Evolutionary conservation across 2,113 vertebrate genomes (phyloP), one percentile per base, ranked within the genome.

Genomic region (Cebidichthys violaceus): DNA sequence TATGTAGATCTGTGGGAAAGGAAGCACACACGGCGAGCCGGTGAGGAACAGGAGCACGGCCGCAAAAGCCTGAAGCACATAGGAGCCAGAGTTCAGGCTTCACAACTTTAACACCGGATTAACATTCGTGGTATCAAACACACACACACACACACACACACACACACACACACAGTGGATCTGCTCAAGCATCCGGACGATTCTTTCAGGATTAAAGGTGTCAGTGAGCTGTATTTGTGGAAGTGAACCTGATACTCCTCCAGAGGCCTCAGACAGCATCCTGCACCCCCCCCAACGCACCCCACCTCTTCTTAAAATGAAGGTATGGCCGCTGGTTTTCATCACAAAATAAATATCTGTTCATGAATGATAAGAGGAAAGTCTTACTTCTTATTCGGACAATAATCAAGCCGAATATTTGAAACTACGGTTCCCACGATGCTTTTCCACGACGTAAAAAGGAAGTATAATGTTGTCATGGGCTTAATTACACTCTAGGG

Each of bases 1-100:
- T 91, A 99, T 97, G 92, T 99, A 99, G 93, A 99, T 96, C 98
- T 99, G 82, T 24, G 77, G 77, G 83, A 70, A 75, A 90, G 27
- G 79, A 75, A 72, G 70, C 61, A 73, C n/a, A 73, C n/a, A 55
- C 4, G 54, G 66, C 24, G 55, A 4, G 18, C 13, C n/a, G 13
- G n/a, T 22, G 10, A 8, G 24, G 1, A 33, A 22, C 1, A 70
- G 45, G 27, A 13, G n/a, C 13, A 70, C 2, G 37, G 60, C 69
- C 52, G 31, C 2, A 9, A 45, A 24, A n/a, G 10, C 3, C 17
- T 47, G 6, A 17, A 61, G 43, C 15, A 15, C 15, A 15, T 39
- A 27, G n/a, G 66, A 24, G 22, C 4, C 50, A 66, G 70, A 67
- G 66, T 45, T 67, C 24, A 24, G 64, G 10, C 24, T 68, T 39